A percentile compares a stretch with the other conserved stretches of the same genome.
These are phyloP conservation scores for Scytalopus superciliaris DNA, from an alignment of 2,113 vertebrate genomes.

Conservation along the genomic window DNA sequence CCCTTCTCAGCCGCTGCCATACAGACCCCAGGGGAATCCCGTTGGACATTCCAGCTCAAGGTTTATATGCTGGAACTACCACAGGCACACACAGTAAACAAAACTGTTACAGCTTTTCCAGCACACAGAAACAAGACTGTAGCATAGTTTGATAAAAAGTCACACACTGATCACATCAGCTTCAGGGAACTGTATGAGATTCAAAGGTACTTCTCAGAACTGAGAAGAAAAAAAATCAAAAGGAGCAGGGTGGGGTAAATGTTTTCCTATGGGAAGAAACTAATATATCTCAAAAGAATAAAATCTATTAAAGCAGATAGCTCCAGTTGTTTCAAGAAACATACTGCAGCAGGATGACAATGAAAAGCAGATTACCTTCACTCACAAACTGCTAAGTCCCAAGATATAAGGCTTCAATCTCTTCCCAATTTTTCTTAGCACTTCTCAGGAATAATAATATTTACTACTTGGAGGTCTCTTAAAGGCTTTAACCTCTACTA, in stretches of 20 bases:
- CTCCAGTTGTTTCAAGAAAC: background rate
- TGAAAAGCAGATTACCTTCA: background rate
- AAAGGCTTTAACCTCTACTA: background rate
- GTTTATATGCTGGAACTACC: rapidly evolving
- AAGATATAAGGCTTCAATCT: background rate
- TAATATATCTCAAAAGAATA: background rate
- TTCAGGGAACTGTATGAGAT: background rate
- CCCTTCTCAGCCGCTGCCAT: background rate
- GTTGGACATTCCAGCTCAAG: rapidly evolving
- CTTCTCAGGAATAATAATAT: background rate
- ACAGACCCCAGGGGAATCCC: background rate
- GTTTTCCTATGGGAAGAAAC: background rate
- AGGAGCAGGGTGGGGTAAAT: background rate
- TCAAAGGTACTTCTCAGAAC: background rate
- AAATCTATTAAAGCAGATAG: background rate
- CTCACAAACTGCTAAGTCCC: background rate
- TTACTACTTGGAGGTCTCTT: background rate
- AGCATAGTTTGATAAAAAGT: background rate
- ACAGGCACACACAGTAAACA: background rate
- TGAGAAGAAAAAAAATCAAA: background rate
- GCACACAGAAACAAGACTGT: rapidly evolving
- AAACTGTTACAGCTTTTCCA: background rate
- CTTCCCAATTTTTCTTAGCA: background rate
- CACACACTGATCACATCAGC: background rate
- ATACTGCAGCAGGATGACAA: background rate